Base-by-base conservation (phyloP, 2,113 vertebrate genomes). In the Syngnathus floridae region DNA sequence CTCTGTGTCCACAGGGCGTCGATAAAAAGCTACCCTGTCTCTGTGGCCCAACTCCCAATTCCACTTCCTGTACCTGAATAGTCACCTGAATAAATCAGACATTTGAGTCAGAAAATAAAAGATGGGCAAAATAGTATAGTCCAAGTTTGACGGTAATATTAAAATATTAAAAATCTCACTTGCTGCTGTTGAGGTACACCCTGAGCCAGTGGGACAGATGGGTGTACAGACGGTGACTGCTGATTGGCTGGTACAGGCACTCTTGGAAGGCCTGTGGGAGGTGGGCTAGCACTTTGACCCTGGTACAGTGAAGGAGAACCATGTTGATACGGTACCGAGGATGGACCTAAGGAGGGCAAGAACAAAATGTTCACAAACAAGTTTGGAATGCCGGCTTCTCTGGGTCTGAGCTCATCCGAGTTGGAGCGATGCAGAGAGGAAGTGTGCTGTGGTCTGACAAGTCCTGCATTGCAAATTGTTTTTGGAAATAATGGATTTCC, bases 11-110 rank as follows among this genome's bases (percentile, higher is more conserved):
- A 0, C 95, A 95, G 40, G 95, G 89, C 7, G 93, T 91, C 59
- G 95, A 90, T 89, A 98, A 88, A 76, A 96, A 92, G 84, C 55
- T 88, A 75, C 65, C 91, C 68, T 91, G 92, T 0, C 94, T 92
- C 72, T 94, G 92, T 13, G 60, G 84, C 81, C 77, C 89, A 22
- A 81, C 84, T 36, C 93, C 92, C 66, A 94, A 86, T 71, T 95
- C 94, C 0, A 95, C 92, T 65, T 97, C 97, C 82, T 97, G 96
- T 59, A 98, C 93, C 81, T 97, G 96, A 85, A 99, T 95, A 71
- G 95, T 95, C 85, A 98, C 96, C 84, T 92, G 91, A 69, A 40
- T 8, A 62, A 56, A 36, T 64, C 2, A 67, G 13, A 43, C 14
- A 12, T 61, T 60, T 5, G 1, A 58, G 3, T 38, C n/a, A 43